Base-by-base conservation (phyloP, 1,140 invertebrate genomes). In the Ganaspis sp. region DNA sequence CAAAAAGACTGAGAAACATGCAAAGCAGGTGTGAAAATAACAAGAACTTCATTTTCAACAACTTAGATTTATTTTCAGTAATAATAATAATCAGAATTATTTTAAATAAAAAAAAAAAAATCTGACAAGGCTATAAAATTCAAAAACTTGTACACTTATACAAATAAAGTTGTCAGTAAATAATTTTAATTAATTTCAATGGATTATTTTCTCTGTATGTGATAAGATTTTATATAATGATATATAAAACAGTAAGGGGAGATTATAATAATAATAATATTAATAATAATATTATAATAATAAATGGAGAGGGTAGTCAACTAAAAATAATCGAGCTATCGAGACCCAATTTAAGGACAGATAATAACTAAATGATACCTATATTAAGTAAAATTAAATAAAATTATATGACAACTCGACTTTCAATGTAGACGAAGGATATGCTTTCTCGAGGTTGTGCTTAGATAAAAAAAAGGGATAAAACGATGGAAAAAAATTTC, bases 401-500 rank as follows among this genome's bases (percentile, higher is more conserved):
- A 29, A 64, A 64, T 17, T 29, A 34, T 29, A 3, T 12, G 12
- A 29, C 12, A 9, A 34, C 11, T 64, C 26, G 12, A 64, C 45
- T 64, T 64, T 8, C 23, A 29, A 64, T 64, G 58, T 64, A 64
- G 23, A 29, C 12, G 58, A 49, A 64, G 58, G 15, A 64, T 29
- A 64, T 64, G 58, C 58, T 64, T 64, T 64, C 58, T 64, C 58
- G 58, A 64, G 58, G 58, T 64, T 64, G 58, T 64, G 58, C 58
- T 69, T 74, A 37, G 15, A 69, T 34, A 12, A 19, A 71, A 75
- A 69, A 23, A 19, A 23, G 72, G 17, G 40, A 15, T 34, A 26
- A 73, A 42, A 19, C 19, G 26, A 69, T n/a, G 69, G n/a, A n/a
- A 11, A 8, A 40, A 8, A n/a, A 80, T 79, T 73, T 73, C 72